These are phyloP conservation scores for Pseudopleuronectes americanus DNA, from an alignment of 2,797 vertebrate species.

Conservation along the genomic window DNA sequence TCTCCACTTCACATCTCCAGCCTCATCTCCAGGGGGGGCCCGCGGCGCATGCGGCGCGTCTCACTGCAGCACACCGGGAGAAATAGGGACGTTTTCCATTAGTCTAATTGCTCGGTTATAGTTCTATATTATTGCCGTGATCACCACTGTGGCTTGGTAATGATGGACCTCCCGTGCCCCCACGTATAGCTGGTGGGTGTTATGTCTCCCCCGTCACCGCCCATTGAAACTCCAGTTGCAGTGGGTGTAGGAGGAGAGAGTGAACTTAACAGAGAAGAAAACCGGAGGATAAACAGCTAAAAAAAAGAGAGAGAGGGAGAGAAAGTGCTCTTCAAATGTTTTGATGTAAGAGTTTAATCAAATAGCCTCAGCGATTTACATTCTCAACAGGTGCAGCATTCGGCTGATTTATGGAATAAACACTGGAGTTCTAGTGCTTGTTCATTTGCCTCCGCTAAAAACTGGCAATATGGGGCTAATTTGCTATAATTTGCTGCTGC, in stretches of 20 bases:
- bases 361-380: conserved; percentile 56
- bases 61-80: conserved; percentile 61
- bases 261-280: conserved; percentile 45
- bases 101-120: conserved; percentile 81
- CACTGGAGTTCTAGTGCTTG: conserved; percentile 54
- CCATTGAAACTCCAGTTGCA: conserved; percentile 53
- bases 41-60: conserved; percentile 33
- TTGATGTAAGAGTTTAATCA: conserved; percentile 68
- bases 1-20: conserved; percentile 71
- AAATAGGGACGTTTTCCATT: conserved; percentile 77
- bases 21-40: conserved; percentile 56
- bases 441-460: conserved; percentile 63
- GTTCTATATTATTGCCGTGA: conserved; percentile 79
- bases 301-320: background rate
- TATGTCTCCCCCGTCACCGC: conserved; percentile 67
- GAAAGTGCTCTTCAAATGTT: conserved; percentile 45
- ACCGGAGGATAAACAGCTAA: conserved; percentile 46
- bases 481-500: conserved; percentile 75
- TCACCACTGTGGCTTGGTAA: conserved; percentile 73
- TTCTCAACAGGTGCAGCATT: conserved; percentile 72
- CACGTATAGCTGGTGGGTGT: conserved; percentile 70
- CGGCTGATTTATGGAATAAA: conserved; percentile 66
- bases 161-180: conserved; percentile 71
- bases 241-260: conserved; percentile 50
- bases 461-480: conserved; percentile 72